These are phyloP conservation scores for Trissolcus basalis DNA, from an alignment of 1,140 invertebrate genomes.

Conservation along the genomic window DNA sequence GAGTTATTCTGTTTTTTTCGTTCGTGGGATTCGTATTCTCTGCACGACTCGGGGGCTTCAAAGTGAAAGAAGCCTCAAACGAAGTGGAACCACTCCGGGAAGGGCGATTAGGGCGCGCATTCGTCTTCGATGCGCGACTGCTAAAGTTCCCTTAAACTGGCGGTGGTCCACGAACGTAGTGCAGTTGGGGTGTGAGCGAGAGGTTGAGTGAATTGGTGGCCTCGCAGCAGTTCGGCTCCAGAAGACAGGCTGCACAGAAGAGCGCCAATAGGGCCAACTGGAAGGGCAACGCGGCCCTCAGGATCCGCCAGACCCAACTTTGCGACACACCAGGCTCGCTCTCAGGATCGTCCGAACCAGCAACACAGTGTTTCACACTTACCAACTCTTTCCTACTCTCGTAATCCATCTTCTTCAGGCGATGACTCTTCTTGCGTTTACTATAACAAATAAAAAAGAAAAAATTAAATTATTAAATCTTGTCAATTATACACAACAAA, in stretches of 20 bases:
- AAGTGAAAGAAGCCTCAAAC: slow-evolving; percentile 16
- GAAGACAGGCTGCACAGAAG: slow-evolving; percentile 86
- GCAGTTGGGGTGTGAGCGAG: slow-evolving; percentile 88
- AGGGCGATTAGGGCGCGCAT: slow-evolving; percentile 3
- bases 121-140: background rate
- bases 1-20: background rate
- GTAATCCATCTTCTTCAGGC: slow-evolving; percentile 24
- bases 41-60: slow-evolving; percentile 6
- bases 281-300: slow-evolving; percentile 86
- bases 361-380: slow-evolving; percentile 68
- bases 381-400: slow-evolving; percentile 34
- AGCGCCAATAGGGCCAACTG: slow-evolving; percentile 88
- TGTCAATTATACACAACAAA: too few relatives aligned
- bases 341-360: slow-evolving; percentile 68
- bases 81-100: slow-evolving; percentile 1
- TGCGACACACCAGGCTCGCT: slow-evolving; percentile 74
- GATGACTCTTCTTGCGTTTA: slow-evolving; percentile 67
- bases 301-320: slow-evolving; percentile 85
- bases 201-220: slow-evolving; percentile 88
- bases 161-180: slow-evolving; percentile 89
- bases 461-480: too few relatives aligned
- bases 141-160: slow-evolving; percentile 80
- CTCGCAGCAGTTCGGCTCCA: slow-evolving; percentile 91
- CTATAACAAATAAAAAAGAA: slow-evolving; percentile 58
- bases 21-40: slow-evolving; percentile 3